Percentiles rank a stretch among this genome's conserved stretches.
These are phyloP conservation scores for Odocoileus hemionus DNA, from an alignment of 2,113 vertebrate genomes.

Conservation along the genomic window DNA sequence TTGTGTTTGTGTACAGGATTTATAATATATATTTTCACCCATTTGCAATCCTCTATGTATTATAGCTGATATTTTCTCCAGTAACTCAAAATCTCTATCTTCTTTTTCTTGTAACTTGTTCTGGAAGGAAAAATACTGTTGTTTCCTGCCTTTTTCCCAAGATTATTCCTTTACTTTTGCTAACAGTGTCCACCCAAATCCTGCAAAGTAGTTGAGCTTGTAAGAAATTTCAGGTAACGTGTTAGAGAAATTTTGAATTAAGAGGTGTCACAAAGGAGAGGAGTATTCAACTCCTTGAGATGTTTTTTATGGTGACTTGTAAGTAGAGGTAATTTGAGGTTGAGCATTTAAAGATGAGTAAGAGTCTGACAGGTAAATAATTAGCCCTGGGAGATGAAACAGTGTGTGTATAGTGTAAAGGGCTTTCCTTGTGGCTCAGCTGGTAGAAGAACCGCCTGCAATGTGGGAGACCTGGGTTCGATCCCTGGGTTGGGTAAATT, in stretches of 20 bases:
- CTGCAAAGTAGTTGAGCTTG: background rate
- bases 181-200: background rate
- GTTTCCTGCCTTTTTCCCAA: background rate
- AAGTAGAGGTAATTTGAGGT: background rate
- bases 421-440: background rate
- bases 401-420: background rate
- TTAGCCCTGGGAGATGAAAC: background rate
- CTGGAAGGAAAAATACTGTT: background rate
- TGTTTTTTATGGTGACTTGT: background rate
- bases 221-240: constrained; percentile 7
- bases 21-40: background rate
- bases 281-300: background rate
- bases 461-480: background rate
- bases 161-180: background rate
- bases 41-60: background rate
- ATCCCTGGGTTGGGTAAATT: background rate
- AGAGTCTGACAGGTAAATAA: background rate
- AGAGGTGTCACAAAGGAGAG: background rate
- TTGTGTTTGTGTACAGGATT: background rate
- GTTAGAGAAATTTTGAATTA: background rate
- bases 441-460: background rate
- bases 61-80: background rate
- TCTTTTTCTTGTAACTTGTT: background rate
- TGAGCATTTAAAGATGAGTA: background rate
- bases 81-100: background rate